Base-by-base conservation (phyloP, 2,797 vertebrate genomes). In the Eulemur albifrons region DNA sequence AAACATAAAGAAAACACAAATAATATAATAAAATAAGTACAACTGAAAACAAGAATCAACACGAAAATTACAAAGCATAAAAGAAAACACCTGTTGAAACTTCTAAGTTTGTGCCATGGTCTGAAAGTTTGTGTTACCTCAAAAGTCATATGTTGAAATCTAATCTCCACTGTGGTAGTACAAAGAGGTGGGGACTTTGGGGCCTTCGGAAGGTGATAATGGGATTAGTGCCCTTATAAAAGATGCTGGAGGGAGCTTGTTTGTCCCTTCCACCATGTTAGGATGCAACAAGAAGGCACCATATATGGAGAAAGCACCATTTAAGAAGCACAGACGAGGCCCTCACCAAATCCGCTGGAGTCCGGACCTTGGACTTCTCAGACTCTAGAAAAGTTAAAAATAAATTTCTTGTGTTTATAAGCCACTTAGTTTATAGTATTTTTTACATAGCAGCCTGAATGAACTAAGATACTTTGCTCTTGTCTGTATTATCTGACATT, bases 41-140 rank as follows among this genome's bases (percentile, higher is more conserved):
- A 86, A 48, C 20, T 79, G 12, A 21, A 90, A 61, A 83, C 27
- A 75, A 69, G 77, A 81, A 45, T 95, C 45, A 69, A 17, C 32
- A 65, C n/a, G 21, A 82, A 75, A 79, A 17, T 69, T 82, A 40
- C 3, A 70, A 12, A 87, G 1, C 38, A 69, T 94, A 8, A 82
- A 79, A 86, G 14, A 35, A 87, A 94, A 30, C 14, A 35, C 1
- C 10, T 61, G 48, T 38, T 38, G 38, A 38, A 38, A 38, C 38
- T 38, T 38, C 38, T 38, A 38, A 38, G 38, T 88, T 84, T 72
- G 45, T 61, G 4, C 4, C 43, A 3, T 40, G 27, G 11, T 52
- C 2, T 72, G 13, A 70, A 75, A 61, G 21, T 40, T 18, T 57
- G 13, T 30, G 2, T 48, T 57, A 4, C 14, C 7, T 12, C 6